Base-by-base conservation (phyloP, 2,113 vertebrate genomes). In the Dicentrarchus labrax region DNA sequence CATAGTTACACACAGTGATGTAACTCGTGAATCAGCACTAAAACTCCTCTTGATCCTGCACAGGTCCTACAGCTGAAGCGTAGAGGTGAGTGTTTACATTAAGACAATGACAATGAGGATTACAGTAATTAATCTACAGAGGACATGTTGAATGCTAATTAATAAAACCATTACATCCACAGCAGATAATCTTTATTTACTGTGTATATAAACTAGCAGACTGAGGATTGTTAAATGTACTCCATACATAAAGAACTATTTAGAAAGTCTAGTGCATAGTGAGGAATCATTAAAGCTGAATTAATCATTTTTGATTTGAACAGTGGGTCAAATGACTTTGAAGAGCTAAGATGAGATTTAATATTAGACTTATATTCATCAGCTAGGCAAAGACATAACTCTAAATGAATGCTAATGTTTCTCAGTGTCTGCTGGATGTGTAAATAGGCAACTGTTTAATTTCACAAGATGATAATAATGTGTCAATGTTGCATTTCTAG, bases 51-150 rank as follows among this genome's bases (percentile, higher is more conserved):
- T 38, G 43, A 68, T 50, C 8, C 45, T 15, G 17, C 15, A 24
- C 19, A 59, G 8, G 15, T 22, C 59, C 7, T 15, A 8, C 4
- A 71, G 41, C 6, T 72, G 68, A 66, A 66, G 19, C 1, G 0
- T 30, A 61, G 36, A 51, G 30, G 21, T 50, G 50, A 68, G 36
- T 74, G 54, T 60, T 82, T 67, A 60, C 54, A 51, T 56, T 47
- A 47, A 75, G 54, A 70, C 38, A 61, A 66, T 75, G 56, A 36
- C 8, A 53, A 41, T 30, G 43, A 16, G 51, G 56, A 62, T 38
- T 71, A 72, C 16, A 36, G 1, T 12, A 75, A 61, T 60, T 72
- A 57, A 72, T 80, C 59, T 72, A 1, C 15, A 64, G 19, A 72
- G 8, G 21, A 45, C 48, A 53, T 15, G 13, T 54, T 61, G 66